Base-by-base conservation (phyloP, 2,113 vertebrate genomes). In the Seriola rivoliana region DNA sequence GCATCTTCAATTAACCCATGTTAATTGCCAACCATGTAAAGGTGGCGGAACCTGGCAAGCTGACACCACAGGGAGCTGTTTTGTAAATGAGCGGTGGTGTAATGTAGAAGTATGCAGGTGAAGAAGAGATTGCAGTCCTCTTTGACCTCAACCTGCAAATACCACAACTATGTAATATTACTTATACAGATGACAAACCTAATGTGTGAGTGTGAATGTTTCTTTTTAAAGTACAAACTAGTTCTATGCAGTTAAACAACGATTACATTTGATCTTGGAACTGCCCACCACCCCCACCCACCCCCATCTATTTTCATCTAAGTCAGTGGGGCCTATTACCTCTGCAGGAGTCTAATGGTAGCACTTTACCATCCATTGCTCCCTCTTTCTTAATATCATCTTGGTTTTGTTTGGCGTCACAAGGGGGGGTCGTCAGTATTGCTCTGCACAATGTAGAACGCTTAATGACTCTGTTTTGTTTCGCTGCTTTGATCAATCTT, bases 1-100 rank as follows among this genome's bases (percentile, higher is more conserved):
- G 93, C 92, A 92, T 89, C 87, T 94, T 92, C 94, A 94, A 95
- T 95, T 95, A 96, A 94, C 95, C 94, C 91, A 85, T 81, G 89
- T 93, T 91, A 94, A 95, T 93, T 89, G 89, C 72, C 69, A 86
- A 64, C 80, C 62, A 63, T 44, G 44, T 71, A 92, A 88, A 92
- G 91, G 86, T 90, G 88, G 68, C 84, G 63, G 76, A 88, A 89
- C 90, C 81, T 89, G 80, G 88, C 83, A 85, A 60, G 88, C 71
- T 59, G 50, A 44, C 60, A 67, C 91, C 86, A 88, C 75, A 74
- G 92, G 91, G 93, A 89, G 85, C 40, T 40, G 16, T 86, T 90
- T 88, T 85, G 89, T 86, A 93, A 94, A 93, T 91, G 84, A 91
- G 78, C 66, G 68, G 78, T 72, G 58, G 58, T 80, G 67, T 88